Conservation (phyloP, 2,113 vertebrate genomes). For the Hypocryptadius cinnamomeus region DNA sequence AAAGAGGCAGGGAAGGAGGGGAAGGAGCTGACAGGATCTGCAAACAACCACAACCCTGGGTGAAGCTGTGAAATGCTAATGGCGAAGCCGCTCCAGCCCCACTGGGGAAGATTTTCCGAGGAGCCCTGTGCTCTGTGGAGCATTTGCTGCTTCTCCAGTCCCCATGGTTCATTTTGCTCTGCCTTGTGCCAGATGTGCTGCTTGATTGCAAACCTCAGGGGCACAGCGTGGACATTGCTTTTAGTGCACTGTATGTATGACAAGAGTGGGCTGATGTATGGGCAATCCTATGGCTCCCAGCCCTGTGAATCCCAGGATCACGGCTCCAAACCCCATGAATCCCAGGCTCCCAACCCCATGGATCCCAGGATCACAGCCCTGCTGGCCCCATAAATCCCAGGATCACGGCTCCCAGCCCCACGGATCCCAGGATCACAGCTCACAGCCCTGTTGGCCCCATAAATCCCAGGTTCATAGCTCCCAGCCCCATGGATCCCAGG, state of each 20-base stretch:
- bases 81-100: background rate
- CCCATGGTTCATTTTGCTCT: background rate
- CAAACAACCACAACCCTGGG: background rate
- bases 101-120: background rate
- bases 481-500: background rate
- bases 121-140: background rate
- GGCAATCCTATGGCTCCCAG: background rate
- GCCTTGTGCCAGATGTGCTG: background rate
- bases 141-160: background rate
- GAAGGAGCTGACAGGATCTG: background rate
- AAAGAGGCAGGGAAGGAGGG: background rate
- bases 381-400: background rate
- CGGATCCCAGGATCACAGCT: fast-evolving
- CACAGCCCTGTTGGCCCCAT: no score
- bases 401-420: background rate
- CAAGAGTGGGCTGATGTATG: background rate
- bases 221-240: background rate
- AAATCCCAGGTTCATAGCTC: background rate
- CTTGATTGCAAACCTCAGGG: background rate
- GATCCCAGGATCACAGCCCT: no score
- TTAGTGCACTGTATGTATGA: fast-evolving
- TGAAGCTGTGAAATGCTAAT: conserved; percentile 40
- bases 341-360: background rate
- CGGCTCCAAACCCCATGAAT: background rate
- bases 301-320: background rate